These are phyloP conservation scores for Drosophila rubida DNA, from an alignment of 2,888 invertebrate genomes.

Conservation along the genomic window DNA sequence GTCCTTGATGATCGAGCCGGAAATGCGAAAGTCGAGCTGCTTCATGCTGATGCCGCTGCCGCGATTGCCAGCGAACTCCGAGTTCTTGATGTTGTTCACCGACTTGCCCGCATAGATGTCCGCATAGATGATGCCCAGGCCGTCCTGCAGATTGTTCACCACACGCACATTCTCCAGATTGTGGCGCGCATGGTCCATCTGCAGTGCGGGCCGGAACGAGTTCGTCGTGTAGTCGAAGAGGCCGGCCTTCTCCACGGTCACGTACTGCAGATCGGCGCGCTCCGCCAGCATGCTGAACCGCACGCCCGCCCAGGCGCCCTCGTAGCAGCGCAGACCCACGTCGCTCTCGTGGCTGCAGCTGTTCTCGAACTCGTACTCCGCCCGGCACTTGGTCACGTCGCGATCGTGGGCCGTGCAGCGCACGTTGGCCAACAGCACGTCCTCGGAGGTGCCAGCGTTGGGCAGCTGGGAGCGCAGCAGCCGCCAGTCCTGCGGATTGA, in stretches of 20 bases:
- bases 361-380: conserved; percentile 94
- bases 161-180: conserved; percentile 93
- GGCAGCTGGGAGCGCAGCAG: conserved; percentile 93
- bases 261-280: conserved; percentile 93
- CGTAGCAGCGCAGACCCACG: conserved; percentile 95
- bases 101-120: conserved; percentile 95
- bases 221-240: conserved; percentile 96
- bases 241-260: conserved; percentile 96
- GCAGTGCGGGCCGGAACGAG: conserved; percentile 94
- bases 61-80: conserved; percentile 92
- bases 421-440: conserved; percentile 93
- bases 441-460: conserved; percentile 90
- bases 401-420: conserved; percentile 95
- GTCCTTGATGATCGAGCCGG: conserved; percentile 91
- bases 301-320: conserved; percentile 97
- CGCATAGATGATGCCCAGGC: conserved; percentile 96
- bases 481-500: conserved; percentile 96
- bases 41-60: conserved; percentile 96
- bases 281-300: conserved; percentile 95
- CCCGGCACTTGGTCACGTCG: conserved; percentile 94
- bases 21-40: conserved; percentile 93
- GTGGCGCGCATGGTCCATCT: conserved; percentile 94
- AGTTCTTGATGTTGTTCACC: conserved; percentile 92
- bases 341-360: conserved; percentile 94
- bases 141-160: conserved; percentile 95